Evolutionary conservation across 2,888 invertebrate species (phyloP), one percentile per base, ranked within the genome.

Genomic region (Acholoe squamosa): DNA sequence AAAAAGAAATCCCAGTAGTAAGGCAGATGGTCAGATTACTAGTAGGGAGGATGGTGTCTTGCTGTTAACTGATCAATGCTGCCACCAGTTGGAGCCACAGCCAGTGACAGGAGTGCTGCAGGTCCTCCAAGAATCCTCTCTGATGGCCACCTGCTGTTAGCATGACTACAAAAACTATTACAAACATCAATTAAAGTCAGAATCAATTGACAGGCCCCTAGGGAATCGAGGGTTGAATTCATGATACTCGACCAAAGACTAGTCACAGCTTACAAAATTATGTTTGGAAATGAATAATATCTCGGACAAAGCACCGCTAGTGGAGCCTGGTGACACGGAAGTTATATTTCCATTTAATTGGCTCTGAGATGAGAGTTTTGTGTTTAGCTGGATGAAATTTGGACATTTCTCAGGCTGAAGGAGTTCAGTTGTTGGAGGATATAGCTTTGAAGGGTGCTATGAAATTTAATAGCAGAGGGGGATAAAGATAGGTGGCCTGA

Each of bases 101-200:
- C 1, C 71, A 28, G 19, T 19, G 61, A 19, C 61, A 19, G 43
- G 61, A 19, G n/a, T 7, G 12, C 71, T 28, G 28, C 71, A n/a
- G 80, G 14, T 76, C 31, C 14, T 16, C 76, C 10, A 3, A 7
- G 31, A 76, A 25, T 7, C 76, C 76, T 76, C 31, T n/a, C 61
- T 19, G 12, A n/a, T n/a, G 31, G 71, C 71, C 31, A 28, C 43
- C 14, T 43, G 80, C 80, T 33, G 80, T 80, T 80, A 34, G 34
- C 80, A 80, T 43, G 80, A 43, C 80, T 7, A 80, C 80, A 43
- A 22, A 80, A 19, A 43, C 43, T 80, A 80, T 80, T 80, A 43
- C 34, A 80, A 34, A 80, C 34, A 80, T 80, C 80, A 80, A 80
- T 80, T 80, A 22, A 80, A 43, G 80, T 43, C 80, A 43, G 22